Base-by-base conservation (phyloP, 2,888 invertebrate genomes). In the Pollenia angustigena region DNA sequence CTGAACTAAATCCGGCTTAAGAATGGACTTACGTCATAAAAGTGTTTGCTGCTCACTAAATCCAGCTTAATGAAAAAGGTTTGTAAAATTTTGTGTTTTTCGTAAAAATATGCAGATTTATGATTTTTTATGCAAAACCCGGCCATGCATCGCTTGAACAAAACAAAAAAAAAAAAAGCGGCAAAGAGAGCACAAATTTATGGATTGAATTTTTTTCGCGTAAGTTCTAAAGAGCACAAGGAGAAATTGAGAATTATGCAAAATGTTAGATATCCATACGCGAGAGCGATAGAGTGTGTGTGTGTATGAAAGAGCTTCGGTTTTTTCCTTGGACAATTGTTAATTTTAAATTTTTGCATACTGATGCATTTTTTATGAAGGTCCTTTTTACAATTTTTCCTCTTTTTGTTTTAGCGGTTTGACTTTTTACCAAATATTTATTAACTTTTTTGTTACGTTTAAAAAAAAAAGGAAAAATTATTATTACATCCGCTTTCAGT, bases 1-100 rank as follows among this genome's bases (percentile, higher is more conserved):
- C 86, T 91, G 88, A 90, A 90, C 91, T 90, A 91, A 91, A 90
- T 90, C 91, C 90, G 90, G 88, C 83, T 90, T 91, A 90, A 90
- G 90, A 90, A 89, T 89, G 90, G 87, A 85, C 87, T 90, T 90
- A 85, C 90, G 87, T 90, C 91, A 91, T 91, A 91, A 91, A 91
- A 48, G 54, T 66, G 56, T 84, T 82, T 87, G 60, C 58, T 32
- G 32, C 32, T 32, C 32, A 16, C 71, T 83, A 78, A 85, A 87
- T 86, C 64, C 81, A 71, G 54, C 46, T 88, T 78, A 85, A 75
- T 79, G 74, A 75, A 79, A 72, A 66, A 81, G 58, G 72, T 85
- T 85, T 42, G 32, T 44, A 23, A 18, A 44, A 44, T 58, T 32
- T 44, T 48, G 56, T 46, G 23, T 52, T 56, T 58, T 60, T 40